phyloP scores from a whole-genome alignment of 2,888 invertebrate genomes.

The Andrena haemorrhoa region DNA sequence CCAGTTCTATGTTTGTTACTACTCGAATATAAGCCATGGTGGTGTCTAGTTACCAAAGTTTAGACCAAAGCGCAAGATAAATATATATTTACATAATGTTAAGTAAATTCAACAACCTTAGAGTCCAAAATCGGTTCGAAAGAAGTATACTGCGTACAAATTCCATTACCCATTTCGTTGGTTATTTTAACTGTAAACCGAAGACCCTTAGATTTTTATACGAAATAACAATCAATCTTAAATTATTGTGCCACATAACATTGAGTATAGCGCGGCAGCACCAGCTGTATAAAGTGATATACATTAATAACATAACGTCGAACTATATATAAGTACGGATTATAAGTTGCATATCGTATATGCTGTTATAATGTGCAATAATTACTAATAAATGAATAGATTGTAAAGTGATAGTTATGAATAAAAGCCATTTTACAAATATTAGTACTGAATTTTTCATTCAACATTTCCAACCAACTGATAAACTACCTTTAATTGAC shows the following conservation, averaged over 20 bases:
- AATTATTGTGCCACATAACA: constrained; percentile 37
- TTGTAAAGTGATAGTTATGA: background rate
- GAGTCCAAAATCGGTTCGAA: constrained; percentile 18
- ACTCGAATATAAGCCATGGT: constrained; percentile 67
- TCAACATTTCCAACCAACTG: no score
- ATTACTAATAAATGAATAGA: background rate
- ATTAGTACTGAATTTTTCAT: background rate
- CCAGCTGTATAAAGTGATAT: constrained; percentile 10
- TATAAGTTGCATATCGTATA: background rate
- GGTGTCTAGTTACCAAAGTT: constrained; percentile 79
- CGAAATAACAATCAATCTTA: background rate
- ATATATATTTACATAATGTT: constrained; percentile 38
- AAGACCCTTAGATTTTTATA: constrained; percentile 6
- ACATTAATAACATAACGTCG: constrained; percentile 13
- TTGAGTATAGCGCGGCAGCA: background rate
- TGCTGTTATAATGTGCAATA: constrained; percentile 23
- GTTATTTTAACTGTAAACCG: background rate
- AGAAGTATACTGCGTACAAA: background rate
- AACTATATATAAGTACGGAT: constrained; percentile 9
- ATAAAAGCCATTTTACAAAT: background rate
- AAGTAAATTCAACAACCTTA: constrained; percentile 21
- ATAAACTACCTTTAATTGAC: no score
- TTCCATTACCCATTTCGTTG: background rate
- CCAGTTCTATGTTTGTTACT: constrained; percentile 33
- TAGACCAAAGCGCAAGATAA: constrained; percentile 69